Evolutionary conservation across 2,797 vertebrate species (phyloP).

Genomic region (Coregonus suidteri): DNA sequence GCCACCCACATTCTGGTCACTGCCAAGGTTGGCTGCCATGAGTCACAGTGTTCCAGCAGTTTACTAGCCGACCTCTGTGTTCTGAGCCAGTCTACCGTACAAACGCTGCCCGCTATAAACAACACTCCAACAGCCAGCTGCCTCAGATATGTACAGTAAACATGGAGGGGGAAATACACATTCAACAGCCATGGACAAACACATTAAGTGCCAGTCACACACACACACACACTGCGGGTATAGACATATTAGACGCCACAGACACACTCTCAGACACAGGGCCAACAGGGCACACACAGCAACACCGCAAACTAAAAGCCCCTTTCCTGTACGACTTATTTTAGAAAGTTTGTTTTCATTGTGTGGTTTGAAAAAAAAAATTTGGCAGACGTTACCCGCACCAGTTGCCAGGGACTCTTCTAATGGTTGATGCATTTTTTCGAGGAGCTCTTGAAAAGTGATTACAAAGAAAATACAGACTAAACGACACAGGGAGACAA

Average conservation of each 20-base stretch:
- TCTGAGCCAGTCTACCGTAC: not conserved
- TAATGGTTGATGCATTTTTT: slow-evolving; percentile 55
- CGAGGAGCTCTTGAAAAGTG: slow-evolving; percentile 70
- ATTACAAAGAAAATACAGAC: slow-evolving; percentile 61
- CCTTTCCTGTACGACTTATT: slow-evolving; percentile 48
- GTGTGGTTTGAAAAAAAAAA: slow-evolving; percentile 49
- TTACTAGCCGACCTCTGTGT: not conserved
- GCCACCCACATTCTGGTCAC: slow-evolving; percentile 33
- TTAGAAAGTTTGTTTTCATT: slow-evolving; percentile 60
- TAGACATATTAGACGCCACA: not conserved
- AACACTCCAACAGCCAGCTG: not conserved
- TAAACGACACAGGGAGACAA: not conserved
- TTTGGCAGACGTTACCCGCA: slow-evolving; percentile 43
- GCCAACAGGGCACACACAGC: slow-evolving; percentile 35
- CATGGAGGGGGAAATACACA: too few relatives aligned
- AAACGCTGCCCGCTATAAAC: not conserved
- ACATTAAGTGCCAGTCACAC: slow-evolving; percentile 1
- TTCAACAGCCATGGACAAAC: slow-evolving; percentile 11
- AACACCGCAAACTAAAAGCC: slow-evolving; percentile 41
- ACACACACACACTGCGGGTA: not conserved
- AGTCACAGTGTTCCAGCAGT: slow-evolving; percentile 26
- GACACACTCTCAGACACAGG: slow-evolving; percentile 10
- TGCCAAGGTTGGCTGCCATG: slow-evolving; percentile 31
- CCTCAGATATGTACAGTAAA: not conserved
- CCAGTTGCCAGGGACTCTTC: slow-evolving; percentile 58